Evolutionary conservation across 1,140 invertebrate genomes (phyloP).

Genomic region (Stegodyphus dumicola): DNA sequence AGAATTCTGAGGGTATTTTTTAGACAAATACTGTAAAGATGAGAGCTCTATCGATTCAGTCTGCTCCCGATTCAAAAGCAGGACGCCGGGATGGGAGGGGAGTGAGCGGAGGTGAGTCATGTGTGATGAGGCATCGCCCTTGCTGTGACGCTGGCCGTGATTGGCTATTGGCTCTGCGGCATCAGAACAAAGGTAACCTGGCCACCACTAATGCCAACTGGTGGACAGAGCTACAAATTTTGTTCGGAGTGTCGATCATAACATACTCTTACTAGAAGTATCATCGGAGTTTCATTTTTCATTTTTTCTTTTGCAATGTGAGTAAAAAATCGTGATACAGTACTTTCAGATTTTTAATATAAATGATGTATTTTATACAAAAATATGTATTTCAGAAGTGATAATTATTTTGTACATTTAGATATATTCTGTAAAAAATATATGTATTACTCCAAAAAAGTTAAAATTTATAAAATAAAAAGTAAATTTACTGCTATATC

Average conservation of each 20-base stretch:
- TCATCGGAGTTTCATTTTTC: no score
- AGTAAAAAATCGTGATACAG: no score
- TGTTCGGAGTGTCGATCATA: neutral
- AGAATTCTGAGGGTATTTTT: constrained; percentile 40
- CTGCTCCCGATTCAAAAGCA: constrained; percentile 40
- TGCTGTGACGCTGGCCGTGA: constrained; percentile 57
- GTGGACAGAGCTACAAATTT: constrained; percentile 58
- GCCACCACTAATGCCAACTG: constrained; percentile 57
- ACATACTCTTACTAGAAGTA: neutral
- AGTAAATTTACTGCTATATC: no score
- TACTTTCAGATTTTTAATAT: no score
- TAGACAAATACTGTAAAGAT: constrained; percentile 23
- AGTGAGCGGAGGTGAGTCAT: constrained; percentile 41
- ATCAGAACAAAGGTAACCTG: constrained; percentile 59
- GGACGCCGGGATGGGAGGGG: constrained; percentile 35
- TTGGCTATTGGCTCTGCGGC: constrained; percentile 60
- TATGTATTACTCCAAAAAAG: no score
- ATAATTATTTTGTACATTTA: no score
- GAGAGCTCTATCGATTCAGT: constrained; percentile 59
- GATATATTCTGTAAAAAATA: no score
- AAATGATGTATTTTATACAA: no score
- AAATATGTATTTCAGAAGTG: no score
- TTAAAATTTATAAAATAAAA: no score
- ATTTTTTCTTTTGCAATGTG: no score
- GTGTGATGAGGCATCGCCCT: constrained; percentile 60